Percentiles rank a stretch among this genome's conserved stretches.
Evolutionary conservation across 2,797 vertebrate genomes (phyloP).

Genomic region (Sus cebifrons): DNA sequence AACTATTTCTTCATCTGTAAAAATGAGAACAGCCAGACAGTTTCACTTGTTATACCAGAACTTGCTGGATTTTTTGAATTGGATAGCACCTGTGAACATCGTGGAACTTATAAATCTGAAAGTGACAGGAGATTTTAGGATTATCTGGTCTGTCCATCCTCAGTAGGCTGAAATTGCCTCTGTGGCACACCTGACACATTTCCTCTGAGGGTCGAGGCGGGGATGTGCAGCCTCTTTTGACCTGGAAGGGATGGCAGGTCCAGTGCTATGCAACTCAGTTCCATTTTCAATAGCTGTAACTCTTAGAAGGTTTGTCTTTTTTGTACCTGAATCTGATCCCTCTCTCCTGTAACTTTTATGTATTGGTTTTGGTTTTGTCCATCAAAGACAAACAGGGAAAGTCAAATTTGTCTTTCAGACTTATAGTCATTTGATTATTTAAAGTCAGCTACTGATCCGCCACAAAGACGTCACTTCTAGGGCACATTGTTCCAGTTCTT

Average conservation of each 20-base stretch:
- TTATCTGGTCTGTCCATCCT: not conserved
- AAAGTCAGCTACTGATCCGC: not conserved
- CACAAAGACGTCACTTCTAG: not conserved
- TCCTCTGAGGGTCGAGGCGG: not conserved
- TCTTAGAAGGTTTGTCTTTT: not conserved
- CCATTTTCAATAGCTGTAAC: not conserved
- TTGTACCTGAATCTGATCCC: not conserved
- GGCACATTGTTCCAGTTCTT: not conserved
- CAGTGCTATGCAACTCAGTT: rapidly evolving
- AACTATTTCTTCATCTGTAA: not conserved
- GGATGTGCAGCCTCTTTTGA: not conserved
- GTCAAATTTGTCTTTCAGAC: not conserved
- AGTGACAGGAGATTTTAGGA: not conserved
- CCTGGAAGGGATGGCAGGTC: not conserved
- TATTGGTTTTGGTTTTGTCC: slow-evolving; percentile 17
- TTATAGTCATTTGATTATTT: not conserved
- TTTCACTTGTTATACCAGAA: not conserved
- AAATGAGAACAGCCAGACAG: not conserved
- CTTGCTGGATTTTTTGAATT: slow-evolving; percentile 37
- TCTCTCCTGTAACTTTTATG: not conserved
- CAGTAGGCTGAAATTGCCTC: rapidly evolving
- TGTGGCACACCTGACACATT: not conserved
- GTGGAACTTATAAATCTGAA: not conserved
- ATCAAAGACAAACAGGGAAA: not conserved
- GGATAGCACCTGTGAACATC: not conserved